A percentile compares a stretch with the other conserved stretches of the same genome.
These are phyloP conservation scores for Ctenochaetus hawaiiensis DNA, from an alignment of 2,797 vertebrate species.

Conservation along the genomic window DNA sequence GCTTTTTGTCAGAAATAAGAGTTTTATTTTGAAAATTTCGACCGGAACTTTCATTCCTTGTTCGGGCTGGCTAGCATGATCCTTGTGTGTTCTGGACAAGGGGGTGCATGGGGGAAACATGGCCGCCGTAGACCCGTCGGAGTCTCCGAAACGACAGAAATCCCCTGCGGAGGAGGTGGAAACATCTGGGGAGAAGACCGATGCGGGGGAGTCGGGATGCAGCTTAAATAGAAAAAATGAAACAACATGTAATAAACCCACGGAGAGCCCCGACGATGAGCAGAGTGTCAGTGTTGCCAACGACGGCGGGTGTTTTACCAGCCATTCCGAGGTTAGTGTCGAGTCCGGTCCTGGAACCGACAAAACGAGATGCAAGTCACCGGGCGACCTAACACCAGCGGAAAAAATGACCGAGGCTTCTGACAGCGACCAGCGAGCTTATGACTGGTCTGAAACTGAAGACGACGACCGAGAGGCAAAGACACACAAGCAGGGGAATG, in stretches of 20 bases:
- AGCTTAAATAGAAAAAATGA: constrained; percentile 5
- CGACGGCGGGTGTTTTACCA: constrained; percentile 49
- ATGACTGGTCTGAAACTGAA: constrained; percentile 75
- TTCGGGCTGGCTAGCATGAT: constrained; percentile 52
- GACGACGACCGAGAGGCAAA: constrained; percentile 46
- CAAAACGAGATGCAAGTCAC: constrained; percentile 60
- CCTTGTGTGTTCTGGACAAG: constrained; percentile 66
- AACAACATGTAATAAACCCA: neutral
- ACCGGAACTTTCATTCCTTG: constrained; percentile 54
- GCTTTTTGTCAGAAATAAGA: neutral
- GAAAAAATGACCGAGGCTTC: constrained; percentile 65
- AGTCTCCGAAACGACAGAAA: constrained; percentile 71
- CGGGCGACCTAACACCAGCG: constrained; percentile 55
- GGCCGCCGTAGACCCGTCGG: constrained; percentile 82
- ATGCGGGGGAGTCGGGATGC: constrained; percentile 31
- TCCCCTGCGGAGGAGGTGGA: constrained; percentile 61
- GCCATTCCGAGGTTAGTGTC: constrained; percentile 66
- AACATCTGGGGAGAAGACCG: constrained; percentile 51
- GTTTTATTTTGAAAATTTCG: constrained; percentile 76
- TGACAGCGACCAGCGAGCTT: constrained; percentile 47
- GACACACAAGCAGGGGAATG: constrained; percentile 32
- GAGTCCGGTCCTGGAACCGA: constrained; percentile 65
- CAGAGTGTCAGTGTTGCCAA: constrained; percentile 7
- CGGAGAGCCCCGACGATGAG: constrained; percentile 30
- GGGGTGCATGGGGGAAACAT: constrained; percentile 85